Percentiles rank a stretch among this genome's conserved stretches.
Evolutionary conservation across 2,888 invertebrate species (phyloP).

Genomic region (Troides aeacus): DNA sequence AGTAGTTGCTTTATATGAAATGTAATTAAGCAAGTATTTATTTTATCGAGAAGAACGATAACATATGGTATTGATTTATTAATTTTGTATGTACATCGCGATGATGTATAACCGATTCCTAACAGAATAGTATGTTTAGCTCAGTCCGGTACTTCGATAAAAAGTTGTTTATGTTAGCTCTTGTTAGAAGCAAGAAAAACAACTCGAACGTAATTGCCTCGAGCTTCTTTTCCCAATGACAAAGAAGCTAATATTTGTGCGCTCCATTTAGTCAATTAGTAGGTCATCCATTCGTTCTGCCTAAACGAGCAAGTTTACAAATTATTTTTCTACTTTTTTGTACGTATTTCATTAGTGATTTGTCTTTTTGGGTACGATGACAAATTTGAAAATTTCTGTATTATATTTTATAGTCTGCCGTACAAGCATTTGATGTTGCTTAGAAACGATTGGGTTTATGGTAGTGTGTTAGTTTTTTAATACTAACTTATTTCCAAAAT

Average conservation of each 20-base stretch:
- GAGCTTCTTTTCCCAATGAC: constrained; percentile 22
- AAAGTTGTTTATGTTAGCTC: neutral
- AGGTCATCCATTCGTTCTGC: constrained; percentile 28
- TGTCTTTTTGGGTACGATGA: neutral
- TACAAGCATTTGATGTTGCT: too few species aligned
- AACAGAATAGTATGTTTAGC: neutral
- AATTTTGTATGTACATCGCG: too few species aligned
- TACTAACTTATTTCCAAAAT: too few species aligned
- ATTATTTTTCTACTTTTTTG: neutral
- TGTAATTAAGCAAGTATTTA: too few species aligned
- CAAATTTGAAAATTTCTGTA: too few species aligned
- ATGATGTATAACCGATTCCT: neutral
- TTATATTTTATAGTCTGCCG: too few species aligned
- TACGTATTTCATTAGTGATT: neutral
- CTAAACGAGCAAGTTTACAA: constrained; percentile 5
- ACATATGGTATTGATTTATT: too few species aligned
- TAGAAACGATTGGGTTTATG: too few species aligned
- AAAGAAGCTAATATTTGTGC: constrained; percentile 27
- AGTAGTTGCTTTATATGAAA: too few species aligned
- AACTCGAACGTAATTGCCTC: constrained; percentile 10
- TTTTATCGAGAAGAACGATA: too few species aligned
- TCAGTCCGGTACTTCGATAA: neutral
- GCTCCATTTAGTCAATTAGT: constrained; percentile 22
- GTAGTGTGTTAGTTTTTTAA: too few species aligned
- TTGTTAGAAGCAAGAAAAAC: constrained; percentile 9